A percentile compares a stretch with the other conserved stretches of the same genome.
Conservation (phyloP, 2,888 invertebrate species). For the Drosophila mulleri region DNA sequence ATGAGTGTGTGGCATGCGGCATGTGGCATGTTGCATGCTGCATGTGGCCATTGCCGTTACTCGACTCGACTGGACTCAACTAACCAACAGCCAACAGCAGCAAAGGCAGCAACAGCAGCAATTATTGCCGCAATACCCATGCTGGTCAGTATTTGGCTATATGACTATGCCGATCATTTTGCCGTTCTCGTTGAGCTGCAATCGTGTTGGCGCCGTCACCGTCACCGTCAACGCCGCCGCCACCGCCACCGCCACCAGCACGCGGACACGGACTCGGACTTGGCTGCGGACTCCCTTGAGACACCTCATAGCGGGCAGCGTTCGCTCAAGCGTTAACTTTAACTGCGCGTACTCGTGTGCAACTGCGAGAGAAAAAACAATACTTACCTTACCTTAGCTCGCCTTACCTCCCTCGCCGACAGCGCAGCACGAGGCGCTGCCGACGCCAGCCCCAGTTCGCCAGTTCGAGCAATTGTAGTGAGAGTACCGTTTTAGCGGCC, state of each 20-base stretch:
- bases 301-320: slow-evolving; percentile 31
- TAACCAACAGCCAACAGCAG: not conserved
- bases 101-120: slow-evolving; percentile 15
- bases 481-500: slow-evolving; percentile 51
- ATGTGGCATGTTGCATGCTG: slow-evolving; percentile 53
- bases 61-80: not conserved
- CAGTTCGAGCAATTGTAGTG: slow-evolving; percentile 38
- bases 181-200: slow-evolving; percentile 68
- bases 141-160: slow-evolving; percentile 52
- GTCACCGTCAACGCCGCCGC: slow-evolving; percentile 4
- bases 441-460: slow-evolving; percentile 17
- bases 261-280: slow-evolving; percentile 27
- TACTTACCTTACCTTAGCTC: not conserved
- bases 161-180: slow-evolving; percentile 49
- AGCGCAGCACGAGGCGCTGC: slow-evolving; percentile 17
- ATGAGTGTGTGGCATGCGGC: slow-evolving; percentile 35
- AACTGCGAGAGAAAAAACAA: slow-evolving; percentile 33
- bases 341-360: slow-evolving; percentile 59
- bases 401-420: not conserved
- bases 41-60: slow-evolving; percentile 43
- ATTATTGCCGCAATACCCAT: slow-evolving; percentile 53
- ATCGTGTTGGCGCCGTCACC: slow-evolving; percentile 38
- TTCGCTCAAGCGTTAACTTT: slow-evolving; percentile 60
- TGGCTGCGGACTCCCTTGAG: slow-evolving; percentile 23
- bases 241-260: slow-evolving; percentile 1